phyloP scores from a whole-genome alignment of 2,888 invertebrate species.

The Drosophila mulleri region DNA sequence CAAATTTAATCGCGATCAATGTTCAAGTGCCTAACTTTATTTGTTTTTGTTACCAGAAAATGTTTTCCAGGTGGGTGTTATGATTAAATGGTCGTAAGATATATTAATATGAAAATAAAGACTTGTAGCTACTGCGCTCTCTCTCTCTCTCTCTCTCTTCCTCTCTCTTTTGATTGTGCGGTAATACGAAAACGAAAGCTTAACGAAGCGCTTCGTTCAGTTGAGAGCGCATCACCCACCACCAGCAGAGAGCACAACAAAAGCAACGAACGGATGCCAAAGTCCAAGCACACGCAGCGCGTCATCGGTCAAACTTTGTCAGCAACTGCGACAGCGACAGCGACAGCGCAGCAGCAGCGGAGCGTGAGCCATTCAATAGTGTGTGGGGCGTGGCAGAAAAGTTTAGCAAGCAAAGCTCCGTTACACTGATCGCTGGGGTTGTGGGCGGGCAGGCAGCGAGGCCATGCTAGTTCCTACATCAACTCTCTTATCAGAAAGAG shows the following conservation, averaged over 20 bases:
- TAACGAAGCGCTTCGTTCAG: slow-evolving; percentile 23
- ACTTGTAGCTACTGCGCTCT: slow-evolving; percentile 9
- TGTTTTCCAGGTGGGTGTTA: slow-evolving; percentile 21
- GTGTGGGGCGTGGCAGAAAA: slow-evolving; percentile 30
- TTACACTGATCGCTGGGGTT: slow-evolving; percentile 5
- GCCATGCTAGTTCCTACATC: slow-evolving; percentile 12
- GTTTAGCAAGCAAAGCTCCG: slow-evolving; percentile 33
- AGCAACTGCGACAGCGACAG: slow-evolving; percentile 15
- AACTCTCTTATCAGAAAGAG: slow-evolving; percentile 40
- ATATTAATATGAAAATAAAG: slow-evolving; percentile 6
- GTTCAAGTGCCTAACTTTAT: slow-evolving; percentile 25
- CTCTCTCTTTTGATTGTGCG: background rate
- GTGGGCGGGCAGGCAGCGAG: slow-evolving; percentile 5
- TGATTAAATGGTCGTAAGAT: slow-evolving; percentile 26
- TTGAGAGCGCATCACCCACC: slow-evolving; percentile 39
- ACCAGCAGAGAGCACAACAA: slow-evolving; percentile 28
- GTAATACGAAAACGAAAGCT: slow-evolving; percentile 25
- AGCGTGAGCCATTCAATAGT: slow-evolving; percentile 49
- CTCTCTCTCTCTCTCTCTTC: background rate
- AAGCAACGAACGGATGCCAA: slow-evolving; percentile 34
- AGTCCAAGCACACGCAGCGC: slow-evolving; percentile 60
- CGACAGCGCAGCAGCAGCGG: slow-evolving; percentile 19
- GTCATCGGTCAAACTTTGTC: slow-evolving; percentile 57
- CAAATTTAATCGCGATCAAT: slow-evolving; percentile 29
- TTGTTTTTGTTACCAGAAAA: slow-evolving; percentile 1